phyloP scores from a whole-genome alignment of 2,113 vertebrate species.

The Poecile atricapillus region DNA sequence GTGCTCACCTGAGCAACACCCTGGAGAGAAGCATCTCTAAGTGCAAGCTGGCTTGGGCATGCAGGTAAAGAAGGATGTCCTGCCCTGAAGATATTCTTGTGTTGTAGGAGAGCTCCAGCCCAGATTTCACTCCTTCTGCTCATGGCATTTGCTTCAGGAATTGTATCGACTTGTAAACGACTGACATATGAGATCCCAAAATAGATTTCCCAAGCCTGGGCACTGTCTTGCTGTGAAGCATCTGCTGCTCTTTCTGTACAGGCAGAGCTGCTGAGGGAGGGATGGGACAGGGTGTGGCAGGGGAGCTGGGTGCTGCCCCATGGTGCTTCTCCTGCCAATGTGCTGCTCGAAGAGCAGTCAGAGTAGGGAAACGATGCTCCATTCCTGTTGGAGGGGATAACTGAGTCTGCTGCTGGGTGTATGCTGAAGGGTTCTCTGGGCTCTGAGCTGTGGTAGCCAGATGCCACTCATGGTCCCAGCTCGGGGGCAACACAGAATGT shows the following conservation, averaged over 20 bases:
- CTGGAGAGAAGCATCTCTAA: neutral
- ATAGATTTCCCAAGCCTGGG: neutral
- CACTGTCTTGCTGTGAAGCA: neutral
- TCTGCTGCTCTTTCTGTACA: neutral
- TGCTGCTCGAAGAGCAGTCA: rapidly evolving
- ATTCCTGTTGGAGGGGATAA: neutral
- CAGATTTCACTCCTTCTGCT: neutral
- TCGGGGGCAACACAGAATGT: neutral
- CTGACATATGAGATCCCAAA: neutral
- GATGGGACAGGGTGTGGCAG: rapidly evolving
- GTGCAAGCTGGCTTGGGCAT: neutral
- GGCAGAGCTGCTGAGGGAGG: neutral
- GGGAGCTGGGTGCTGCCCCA: rapidly evolving
- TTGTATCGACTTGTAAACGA: neutral
- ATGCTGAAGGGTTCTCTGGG: neutral
- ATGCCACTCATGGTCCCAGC: neutral
- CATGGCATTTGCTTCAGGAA: neutral
- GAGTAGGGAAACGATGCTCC: rapidly evolving
- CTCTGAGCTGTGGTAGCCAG: neutral
- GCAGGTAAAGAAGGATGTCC: neutral
- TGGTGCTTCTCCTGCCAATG: rapidly evolving
- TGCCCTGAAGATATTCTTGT: neutral
- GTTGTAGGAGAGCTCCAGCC: neutral
- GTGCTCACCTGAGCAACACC: neutral
- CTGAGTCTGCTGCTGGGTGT: neutral